phyloP scores from a whole-genome alignment of 2,113 vertebrate species.

The Ondatra zibethicus region DNA sequence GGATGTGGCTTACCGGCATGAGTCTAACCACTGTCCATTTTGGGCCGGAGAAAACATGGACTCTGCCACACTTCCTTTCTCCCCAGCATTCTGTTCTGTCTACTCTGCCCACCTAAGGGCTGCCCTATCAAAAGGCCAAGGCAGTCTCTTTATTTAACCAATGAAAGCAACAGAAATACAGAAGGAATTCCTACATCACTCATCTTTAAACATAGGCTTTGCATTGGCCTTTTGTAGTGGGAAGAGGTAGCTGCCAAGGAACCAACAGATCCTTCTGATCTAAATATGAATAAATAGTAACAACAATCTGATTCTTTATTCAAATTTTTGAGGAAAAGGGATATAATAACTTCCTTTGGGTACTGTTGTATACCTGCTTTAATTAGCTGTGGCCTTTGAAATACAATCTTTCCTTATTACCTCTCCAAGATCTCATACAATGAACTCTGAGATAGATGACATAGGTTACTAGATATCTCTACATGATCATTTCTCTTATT shows the following conservation, averaged over 20 bases:
- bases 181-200: too few relatives aligned
- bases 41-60: too few relatives aligned
- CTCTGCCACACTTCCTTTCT: too few relatives aligned
- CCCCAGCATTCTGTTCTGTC: too few relatives aligned
- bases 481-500: neutral
- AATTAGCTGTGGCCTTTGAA: neutral
- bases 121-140: too few relatives aligned
- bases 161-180: too few relatives aligned
- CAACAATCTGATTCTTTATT: neutral
- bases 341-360: neutral
- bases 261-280: neutral
- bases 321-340: neutral
- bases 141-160: too few relatives aligned
- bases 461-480: neutral
- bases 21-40: too few relatives aligned
- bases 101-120: too few relatives aligned
- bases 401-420: neutral
- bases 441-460: neutral
- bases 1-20: too few relatives aligned
- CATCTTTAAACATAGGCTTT: neutral
- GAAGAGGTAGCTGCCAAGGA: neutral
- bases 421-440: neutral
- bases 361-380: neutral
- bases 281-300: neutral
- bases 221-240: neutral